phyloP scores from a whole-genome alignment of 1,140 invertebrate species.

The Triops cancriformis region DNA sequence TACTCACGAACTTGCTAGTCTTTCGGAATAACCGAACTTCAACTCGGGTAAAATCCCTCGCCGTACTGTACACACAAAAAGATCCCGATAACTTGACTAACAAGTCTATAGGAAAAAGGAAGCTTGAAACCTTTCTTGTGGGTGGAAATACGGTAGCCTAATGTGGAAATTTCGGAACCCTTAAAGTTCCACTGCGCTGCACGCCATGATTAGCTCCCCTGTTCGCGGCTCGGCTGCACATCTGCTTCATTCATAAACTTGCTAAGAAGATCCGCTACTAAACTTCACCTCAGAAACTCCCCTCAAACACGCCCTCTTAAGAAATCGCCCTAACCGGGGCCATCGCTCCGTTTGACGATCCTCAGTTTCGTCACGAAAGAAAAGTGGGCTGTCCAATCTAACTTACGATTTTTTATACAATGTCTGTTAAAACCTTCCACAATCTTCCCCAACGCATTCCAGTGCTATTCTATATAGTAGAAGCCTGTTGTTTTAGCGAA shows the following conservation, averaged over 20 bases:
- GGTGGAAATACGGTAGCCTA: conserved; percentile 8
- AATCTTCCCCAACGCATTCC: no score
- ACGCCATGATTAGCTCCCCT: conserved; percentile 8
- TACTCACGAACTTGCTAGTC: conserved; percentile 1
- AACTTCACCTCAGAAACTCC: not conserved
- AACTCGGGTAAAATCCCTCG: not conserved
- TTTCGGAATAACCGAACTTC: not conserved
- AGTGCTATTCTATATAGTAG: no score
- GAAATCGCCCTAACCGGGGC: not conserved
- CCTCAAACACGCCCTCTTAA: not conserved
- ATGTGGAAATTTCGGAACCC: not conserved
- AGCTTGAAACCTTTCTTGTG: not conserved
- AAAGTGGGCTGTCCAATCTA: not conserved
- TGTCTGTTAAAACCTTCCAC: no score
- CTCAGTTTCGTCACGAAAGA: not conserved
- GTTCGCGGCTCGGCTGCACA: conserved; percentile 7
- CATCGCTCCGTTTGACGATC: not conserved
- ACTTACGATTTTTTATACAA: no score
- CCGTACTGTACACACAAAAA: not conserved
- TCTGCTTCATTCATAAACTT: not conserved
- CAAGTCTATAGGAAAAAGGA: not conserved
- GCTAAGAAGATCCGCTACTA: not conserved
- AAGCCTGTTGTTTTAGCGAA: no score
- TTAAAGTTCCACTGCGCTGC: conserved; percentile 3
- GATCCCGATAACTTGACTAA: not conserved